A percentile compares a stretch with the other conserved stretches of the same genome.
phyloP scores from a whole-genome alignment of 2,113 vertebrate genomes.

The Origma solitaria region DNA sequence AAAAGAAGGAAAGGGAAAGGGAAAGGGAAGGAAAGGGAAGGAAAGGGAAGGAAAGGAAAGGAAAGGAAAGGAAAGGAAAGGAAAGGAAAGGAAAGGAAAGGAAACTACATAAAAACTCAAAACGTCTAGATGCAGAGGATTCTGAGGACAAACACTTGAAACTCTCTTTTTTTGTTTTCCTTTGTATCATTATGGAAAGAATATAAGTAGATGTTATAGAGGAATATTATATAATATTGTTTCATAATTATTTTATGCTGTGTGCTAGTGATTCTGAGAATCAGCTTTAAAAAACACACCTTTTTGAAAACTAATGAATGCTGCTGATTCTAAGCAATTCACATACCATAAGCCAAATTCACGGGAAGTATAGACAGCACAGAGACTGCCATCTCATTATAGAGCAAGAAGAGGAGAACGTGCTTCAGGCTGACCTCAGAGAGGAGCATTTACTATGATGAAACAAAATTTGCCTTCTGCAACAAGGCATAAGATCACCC shows the following conservation, averaged over 20 bases:
- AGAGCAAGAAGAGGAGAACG: neutral
- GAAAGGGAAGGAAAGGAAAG: no score
- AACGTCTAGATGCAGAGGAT: neutral
- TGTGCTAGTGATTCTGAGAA: neutral
- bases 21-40: no score
- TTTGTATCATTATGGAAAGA: neutral
- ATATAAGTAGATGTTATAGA: neutral
- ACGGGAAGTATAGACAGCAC: neutral
- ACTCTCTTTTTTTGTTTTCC: neutral
- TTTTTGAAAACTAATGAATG: neutral
- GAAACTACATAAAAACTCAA: neutral
- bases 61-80: no score
- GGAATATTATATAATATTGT: neutral
- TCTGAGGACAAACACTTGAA: neutral
- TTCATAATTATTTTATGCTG: neutral
- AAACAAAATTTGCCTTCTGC: neutral
- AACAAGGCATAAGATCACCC: neutral
- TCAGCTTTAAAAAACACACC: neutral
- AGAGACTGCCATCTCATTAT: neutral
- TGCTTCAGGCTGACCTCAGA: neutral
- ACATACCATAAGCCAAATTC: neutral
- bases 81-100: fast-evolving
- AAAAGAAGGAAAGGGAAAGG: neutral
- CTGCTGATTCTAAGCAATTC: neutral
- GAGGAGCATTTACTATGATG: neutral